Conservation (phyloP, 1,140 invertebrate genomes). For the Lutraria rhynchaena region DNA sequence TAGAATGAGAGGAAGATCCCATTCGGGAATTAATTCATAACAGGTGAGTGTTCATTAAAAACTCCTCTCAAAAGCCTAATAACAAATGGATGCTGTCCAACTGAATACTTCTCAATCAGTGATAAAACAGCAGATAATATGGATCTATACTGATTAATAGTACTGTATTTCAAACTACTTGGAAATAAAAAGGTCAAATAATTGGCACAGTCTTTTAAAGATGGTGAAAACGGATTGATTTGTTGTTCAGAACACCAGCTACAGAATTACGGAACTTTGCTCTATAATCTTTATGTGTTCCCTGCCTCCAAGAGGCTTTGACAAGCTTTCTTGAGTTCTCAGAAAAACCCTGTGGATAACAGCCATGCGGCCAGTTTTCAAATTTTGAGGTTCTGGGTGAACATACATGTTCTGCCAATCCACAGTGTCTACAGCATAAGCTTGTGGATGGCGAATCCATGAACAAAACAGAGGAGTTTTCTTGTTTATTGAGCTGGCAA, state of each 20-base stretch:
- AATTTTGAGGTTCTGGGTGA: constrained; percentile 33
- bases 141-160: constrained; percentile 44
- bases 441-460: constrained; percentile 40
- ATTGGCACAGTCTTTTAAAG: constrained; percentile 39
- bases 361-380: constrained; percentile 47
- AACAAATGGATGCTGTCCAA: constrained; percentile 38
- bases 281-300: constrained; percentile 53
- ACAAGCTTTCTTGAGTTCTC: constrained; percentile 32
- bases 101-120: constrained; percentile 9
- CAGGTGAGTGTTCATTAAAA: constrained; percentile 45
- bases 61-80: constrained; percentile 6
- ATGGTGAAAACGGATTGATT: constrained; percentile 26
- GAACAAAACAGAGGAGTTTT: constrained; percentile 4
- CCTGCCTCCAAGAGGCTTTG: constrained; percentile 29
- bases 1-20: constrained; percentile 52
- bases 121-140: constrained; percentile 9
- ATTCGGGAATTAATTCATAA: constrained; percentile 46
- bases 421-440: constrained; percentile 18
- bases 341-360: constrained; percentile 51
- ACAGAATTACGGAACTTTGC: constrained; percentile 44
- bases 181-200: constrained; percentile 47
- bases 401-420: constrained; percentile 35
- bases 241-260: constrained; percentile 48
- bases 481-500: constrained; percentile 11
- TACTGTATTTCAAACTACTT: constrained; percentile 35